Base-by-base conservation (phyloP, 2,888 invertebrate genomes). In the Heliconius ethilla region DNA sequence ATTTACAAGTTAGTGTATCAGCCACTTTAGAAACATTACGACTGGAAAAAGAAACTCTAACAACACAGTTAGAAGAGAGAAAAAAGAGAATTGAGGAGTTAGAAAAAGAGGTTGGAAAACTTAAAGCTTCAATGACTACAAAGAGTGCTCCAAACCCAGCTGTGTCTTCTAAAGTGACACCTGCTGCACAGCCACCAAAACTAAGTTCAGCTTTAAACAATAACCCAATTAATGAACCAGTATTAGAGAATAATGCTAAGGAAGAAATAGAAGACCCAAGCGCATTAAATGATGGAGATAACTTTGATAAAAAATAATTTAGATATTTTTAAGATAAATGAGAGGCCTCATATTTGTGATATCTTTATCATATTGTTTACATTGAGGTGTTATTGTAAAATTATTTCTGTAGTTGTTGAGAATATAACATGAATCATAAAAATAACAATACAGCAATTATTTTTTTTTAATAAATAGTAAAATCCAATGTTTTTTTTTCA, bases 211-310 rank as follows among this genome's bases (percentile, higher is more conserved):
- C 92, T 0, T 82, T 93, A 27, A 92, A 90, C 13, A 87, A 90
- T 62, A 88, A 90, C 78, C 90, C 89, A 33, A 84, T 92, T 0
- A 90, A 92, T 81, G 94, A 94, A 74, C 93, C 91, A 62, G 90
- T 89, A 3, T 81, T 93, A 72, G 94, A 94, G 75, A 92, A 93
- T 85, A 89, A 93, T 89, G 95, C 94, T 45, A 93, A 93, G 81
- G 95, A 94, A 84, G 94, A 94, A 79, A 87, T 94, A n/a, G 95
- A 94, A 80, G 94, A 95, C 76, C 86, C 87, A 1, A 93, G 93
- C 87, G 88, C 85, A 18, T 79, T 91, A 27, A 92, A 91, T 86
- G 93, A 93, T 81, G 90, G 86, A 37, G 91, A 89, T 84, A 91
- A 91, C 62, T 92, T 93, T 88, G 94, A 93, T 75, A 90, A 91